phyloP scores from a whole-genome alignment of 2,113 vertebrate species.

The Phylloscopus whistleri region DNA sequence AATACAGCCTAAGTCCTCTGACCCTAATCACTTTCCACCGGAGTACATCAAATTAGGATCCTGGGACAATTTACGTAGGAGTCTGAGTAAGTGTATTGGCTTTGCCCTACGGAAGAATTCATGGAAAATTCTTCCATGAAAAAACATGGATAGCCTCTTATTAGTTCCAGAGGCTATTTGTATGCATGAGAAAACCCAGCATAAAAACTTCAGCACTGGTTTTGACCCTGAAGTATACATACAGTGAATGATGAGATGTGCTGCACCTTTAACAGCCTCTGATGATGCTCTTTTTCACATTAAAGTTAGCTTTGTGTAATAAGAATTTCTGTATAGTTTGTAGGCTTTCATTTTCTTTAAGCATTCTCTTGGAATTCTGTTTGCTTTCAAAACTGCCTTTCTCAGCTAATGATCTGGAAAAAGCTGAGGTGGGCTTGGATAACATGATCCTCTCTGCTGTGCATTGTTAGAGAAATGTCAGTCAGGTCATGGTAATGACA shows the following conservation, averaged over 20 bases:
- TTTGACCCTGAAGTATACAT: neutral
- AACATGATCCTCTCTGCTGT: neutral
- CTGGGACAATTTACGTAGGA: conserved; percentile 25
- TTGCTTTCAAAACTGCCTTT: neutral
- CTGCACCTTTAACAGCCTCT: neutral
- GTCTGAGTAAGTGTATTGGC: neutral
- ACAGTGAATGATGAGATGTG: neutral
- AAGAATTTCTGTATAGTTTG: neutral
- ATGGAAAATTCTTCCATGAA: neutral
- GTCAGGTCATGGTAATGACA: neutral
- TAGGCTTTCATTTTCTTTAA: neutral
- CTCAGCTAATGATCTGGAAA: neutral
- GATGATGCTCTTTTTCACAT: neutral
- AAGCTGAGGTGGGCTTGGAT: neutral
- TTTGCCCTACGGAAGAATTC: neutral
- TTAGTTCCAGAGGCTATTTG: neutral
- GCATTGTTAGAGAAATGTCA: conserved; percentile 19
- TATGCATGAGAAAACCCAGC: neutral
- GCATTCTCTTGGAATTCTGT: neutral
- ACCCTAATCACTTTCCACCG: conserved; percentile 49
- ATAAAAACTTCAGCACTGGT: neutral
- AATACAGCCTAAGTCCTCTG: conserved; percentile 61
- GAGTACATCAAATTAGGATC: conserved; percentile 52
- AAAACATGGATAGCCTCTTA: neutral
- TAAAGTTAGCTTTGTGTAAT: neutral